Evolutionary conservation across 2,888 invertebrate genomes (phyloP), one percentile per base, ranked within the genome.

Genomic region (Rhagonycha fulva): DNA sequence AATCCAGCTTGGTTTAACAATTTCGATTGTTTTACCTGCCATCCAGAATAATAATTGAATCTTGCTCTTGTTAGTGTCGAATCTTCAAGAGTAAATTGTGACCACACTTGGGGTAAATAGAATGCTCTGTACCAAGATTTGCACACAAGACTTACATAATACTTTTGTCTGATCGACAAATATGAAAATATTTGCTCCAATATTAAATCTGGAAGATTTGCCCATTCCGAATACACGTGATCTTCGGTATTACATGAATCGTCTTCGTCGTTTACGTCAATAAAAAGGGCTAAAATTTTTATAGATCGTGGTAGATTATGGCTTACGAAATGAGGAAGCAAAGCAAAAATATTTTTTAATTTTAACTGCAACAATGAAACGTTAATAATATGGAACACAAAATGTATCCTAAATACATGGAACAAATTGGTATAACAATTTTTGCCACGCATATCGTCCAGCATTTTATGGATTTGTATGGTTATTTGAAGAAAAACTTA

Each of bases 21-120:
- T 19, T 66, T 10, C 19, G 28, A 14, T 66, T 74, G 63, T 12
- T 12, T 77, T 84, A 90, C 91, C 88, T 94, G 94, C 93, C 95
- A 95, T 14, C 95, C 95, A 70, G 93, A 93, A 85, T 94, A 95
- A 82, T 95, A 94, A 84, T 95, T 95, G 85, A 92, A 95, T 84
- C 93, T 92, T 24, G 93, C 89, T 74, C 94, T 90, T 0, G 95
- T 95, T 23, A 96, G 88, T 0, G 94, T 94, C 1, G 89, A 89
- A 84, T 95, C 95, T 78, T 92, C 91, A 63, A 95, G 88, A 1
- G 91, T 89, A 83, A 96, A 95, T 11, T 90, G 91, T 9, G 91
- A 89, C 96, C 96, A 96, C n/a, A 94, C 92, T 47, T 90, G 90
- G 14, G 93, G 93, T 26, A 94, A 89, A 83, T 94, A 91, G 85